Evolutionary conservation across 2,888 invertebrate genomes (phyloP), one percentile per base, ranked within the genome.

Genomic region (Gymnoscelis rufifasciata): DNA sequence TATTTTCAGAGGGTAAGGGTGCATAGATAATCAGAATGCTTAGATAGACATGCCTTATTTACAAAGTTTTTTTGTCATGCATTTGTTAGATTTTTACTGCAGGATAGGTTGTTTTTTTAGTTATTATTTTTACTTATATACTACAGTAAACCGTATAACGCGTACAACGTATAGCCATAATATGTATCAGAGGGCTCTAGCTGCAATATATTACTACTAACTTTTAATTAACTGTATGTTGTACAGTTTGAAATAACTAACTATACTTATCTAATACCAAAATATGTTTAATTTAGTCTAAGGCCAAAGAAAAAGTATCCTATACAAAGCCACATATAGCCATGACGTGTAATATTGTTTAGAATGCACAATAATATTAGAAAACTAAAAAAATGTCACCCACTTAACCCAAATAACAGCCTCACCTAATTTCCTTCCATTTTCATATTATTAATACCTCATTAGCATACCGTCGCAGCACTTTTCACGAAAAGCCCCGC

Each of bases 401-500:
- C 48, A 48, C 45, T 46, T 56, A 53, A 44, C 47, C 31, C 46
- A 56, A 52, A 54, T 51, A 51, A 41, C 51, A 37, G 36, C 30
- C 43, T 40, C 13, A 43, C 44, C 47, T 57, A 56, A 47, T 58
- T 54, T 56, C 52, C 54, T 48, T 49, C 43, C 47, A 56, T 66
- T 60, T 62, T 63, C 52, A 58, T 54, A 58, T 56, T 54, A 48
- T 50, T 52, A 56, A 52, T 54, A 44, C 61, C 59, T 68, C 61
- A 65, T 70, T 69, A 69, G 66, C 66, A 65, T 66, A 64, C 59
- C 55, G 54, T 62, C 68, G 65, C 64, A 59, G 68, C 66, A 78
- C 69, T 82, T 82, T 84, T 79, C 82, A 80, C 68, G 71, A 75
- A 75, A 72, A 66, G 49, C 66, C 71, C 68, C 71, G 73, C 65